Conservation (phyloP, 1,140 invertebrate species). For the Sarcophaga bullata region DNA sequence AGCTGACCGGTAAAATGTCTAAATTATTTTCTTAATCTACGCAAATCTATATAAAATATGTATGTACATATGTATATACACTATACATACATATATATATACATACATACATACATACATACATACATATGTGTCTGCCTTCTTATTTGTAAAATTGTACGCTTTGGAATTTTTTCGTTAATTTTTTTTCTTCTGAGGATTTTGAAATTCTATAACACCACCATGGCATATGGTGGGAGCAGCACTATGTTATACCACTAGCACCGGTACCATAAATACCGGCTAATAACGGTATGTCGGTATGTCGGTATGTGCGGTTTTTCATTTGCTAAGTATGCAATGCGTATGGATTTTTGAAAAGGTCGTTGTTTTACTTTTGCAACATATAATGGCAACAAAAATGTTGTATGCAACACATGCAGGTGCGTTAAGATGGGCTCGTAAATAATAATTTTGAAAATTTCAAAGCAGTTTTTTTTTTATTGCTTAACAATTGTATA, state of each 20-base stretch:
- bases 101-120: too few species aligned
- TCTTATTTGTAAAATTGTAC: background rate
- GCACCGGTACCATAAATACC: too few species aligned
- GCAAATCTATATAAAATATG: background rate
- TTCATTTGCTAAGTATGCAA: background rate
- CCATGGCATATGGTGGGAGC: background rate
- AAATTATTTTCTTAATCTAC: background rate
- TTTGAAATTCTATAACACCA: slow-evolving; percentile 6
- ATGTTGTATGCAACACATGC: background rate
- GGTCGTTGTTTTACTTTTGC: background rate
- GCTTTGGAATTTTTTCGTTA: background rate
- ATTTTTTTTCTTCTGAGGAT: background rate
- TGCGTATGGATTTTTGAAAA: background rate
- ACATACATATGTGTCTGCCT: too few species aligned
- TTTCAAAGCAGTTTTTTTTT: background rate
- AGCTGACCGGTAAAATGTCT: slow-evolving; percentile 5
- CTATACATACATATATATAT: too few species aligned
- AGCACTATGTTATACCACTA: too few species aligned
- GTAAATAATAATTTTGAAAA: background rate
- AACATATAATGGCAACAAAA: background rate
- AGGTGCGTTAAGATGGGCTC: slow-evolving; percentile 4
- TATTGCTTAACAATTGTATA: too few species aligned
- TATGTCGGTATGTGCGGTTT: too few species aligned
- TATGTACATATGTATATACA: too few species aligned
- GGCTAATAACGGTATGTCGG: too few species aligned